phyloP scores from a whole-genome alignment of 2,888 invertebrate species.

The Limnephilus rhombicus region DNA sequence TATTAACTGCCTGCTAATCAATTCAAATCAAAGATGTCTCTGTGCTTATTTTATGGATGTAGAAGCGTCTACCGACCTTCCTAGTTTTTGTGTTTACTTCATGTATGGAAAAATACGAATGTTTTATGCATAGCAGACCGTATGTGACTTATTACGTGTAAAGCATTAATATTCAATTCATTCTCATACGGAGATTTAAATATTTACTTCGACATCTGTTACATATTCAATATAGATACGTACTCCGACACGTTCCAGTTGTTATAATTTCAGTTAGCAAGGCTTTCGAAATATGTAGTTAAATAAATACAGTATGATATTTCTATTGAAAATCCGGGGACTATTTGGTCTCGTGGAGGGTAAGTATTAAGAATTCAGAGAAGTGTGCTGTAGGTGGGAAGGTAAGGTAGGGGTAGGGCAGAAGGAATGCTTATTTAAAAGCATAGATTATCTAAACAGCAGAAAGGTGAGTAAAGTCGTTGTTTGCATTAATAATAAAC shows the following conservation, averaged over 20 bases:
- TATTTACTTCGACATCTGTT: neutral
- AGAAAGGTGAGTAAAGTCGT: conserved; percentile 12
- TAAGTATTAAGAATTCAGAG: conserved; percentile 21
- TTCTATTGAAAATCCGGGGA: conserved; percentile 11
- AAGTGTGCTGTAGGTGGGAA: neutral
- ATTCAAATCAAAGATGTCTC: neutral
- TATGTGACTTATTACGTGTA: neutral
- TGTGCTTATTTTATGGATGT: neutral
- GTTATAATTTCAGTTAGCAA: neutral
- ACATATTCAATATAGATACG: neutral
- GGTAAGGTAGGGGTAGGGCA: neutral
- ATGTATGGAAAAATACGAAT: neutral
- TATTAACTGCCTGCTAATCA: neutral
- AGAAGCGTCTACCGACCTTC: neutral
- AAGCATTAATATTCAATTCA: neutral
- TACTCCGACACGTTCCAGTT: neutral
- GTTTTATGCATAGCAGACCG: neutral
- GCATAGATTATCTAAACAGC: conserved; percentile 7
- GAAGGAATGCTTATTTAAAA: conserved; percentile 18
- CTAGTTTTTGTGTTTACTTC: neutral
- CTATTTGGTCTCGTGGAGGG: neutral
- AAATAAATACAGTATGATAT: neutral
- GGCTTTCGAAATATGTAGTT: neutral
- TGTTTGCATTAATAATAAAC: conserved; percentile 32
- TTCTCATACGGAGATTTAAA: neutral